Base-by-base conservation (phyloP, 2,113 vertebrate genomes). In the Zosterops lateralis region DNA sequence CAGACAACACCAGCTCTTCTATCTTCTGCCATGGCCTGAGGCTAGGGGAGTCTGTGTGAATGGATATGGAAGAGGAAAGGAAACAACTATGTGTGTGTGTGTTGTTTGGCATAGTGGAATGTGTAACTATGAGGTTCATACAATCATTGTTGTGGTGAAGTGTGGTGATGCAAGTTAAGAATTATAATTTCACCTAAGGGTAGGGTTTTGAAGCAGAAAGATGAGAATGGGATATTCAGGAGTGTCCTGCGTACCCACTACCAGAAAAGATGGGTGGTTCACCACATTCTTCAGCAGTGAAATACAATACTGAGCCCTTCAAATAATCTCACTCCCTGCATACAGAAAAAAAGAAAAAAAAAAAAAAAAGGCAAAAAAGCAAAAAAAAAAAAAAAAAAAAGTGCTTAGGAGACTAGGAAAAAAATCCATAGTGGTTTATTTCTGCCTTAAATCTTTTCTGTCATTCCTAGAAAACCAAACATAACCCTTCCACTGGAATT, bases 201-300 rank as follows among this genome's bases (percentile, higher is more conserved):
- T 32, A 79, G 34, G 20, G 26, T 80, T 96, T 76, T 48, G 58
- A 84, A 91, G 26, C 26, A 82, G 34, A 64, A 76, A 66, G 68
- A 57, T 1, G 3, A 58, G 32, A 79, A 36, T 0, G 0, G 38
- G 31, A 38, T 68, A n/a, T 60, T 85, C 6, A 12, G 15, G 29
- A 76, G 42, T 62, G 47, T 66, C n/a, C 45, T 29, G 7, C 8
- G 31, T 47, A 50, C 31, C 58, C 64, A 28, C 24, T 72, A 24
- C 38, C 34, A 66, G 47, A 18, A 18, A 70, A 79, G 24, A 57
- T 0, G 2, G 26, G 24, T 76, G 24, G 45, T 61, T 62, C 36
- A 51, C 5, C 3, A 1, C 12, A 34, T 45, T 50, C 21, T 25
- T 76, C n/a, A 54, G 22, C 24, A 54, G 38, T 1, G 3, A 57